Percentiles rank a stretch among this genome's conserved stretches.
phyloP scores from a whole-genome alignment of 2,113 vertebrate species.

The Tyrannus savana region DNA sequence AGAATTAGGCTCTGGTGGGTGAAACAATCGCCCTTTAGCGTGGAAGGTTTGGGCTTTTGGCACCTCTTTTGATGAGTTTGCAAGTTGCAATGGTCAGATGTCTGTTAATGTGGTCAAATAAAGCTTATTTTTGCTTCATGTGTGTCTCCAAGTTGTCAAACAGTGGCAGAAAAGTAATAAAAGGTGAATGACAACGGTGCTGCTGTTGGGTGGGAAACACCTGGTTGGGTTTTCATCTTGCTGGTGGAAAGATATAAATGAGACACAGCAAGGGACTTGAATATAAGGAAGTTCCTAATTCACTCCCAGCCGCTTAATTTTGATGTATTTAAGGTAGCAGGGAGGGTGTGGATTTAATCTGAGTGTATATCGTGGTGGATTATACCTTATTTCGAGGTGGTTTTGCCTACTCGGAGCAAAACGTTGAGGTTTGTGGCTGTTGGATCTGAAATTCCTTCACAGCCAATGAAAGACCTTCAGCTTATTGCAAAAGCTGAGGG shows the following conservation, averaged over 20 bases:
- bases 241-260: not conserved
- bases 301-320: not conserved
- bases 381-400: not conserved
- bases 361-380: not conserved
- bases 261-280: not conserved
- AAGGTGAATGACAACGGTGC: not conserved
- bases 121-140: not conserved
- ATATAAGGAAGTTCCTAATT: not conserved
- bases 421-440: not conserved
- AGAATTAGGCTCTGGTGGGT: not conserved
- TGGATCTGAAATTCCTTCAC: not conserved
- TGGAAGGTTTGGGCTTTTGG: not conserved
- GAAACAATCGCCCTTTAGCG: not conserved
- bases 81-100: not conserved
- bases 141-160: not conserved
- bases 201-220: not conserved
- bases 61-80: not conserved
- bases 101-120: not conserved
- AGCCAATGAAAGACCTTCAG: not conserved
- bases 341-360: not conserved
- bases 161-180: no score
- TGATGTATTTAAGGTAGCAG: not conserved
- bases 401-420: not conserved
- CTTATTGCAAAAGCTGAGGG: not conserved
- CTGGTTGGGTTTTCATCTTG: not conserved